Evolutionary conservation across 2,888 invertebrate species (phyloP), one percentile per base, ranked within the genome.

Genomic region (Smittia aterrima): DNA sequence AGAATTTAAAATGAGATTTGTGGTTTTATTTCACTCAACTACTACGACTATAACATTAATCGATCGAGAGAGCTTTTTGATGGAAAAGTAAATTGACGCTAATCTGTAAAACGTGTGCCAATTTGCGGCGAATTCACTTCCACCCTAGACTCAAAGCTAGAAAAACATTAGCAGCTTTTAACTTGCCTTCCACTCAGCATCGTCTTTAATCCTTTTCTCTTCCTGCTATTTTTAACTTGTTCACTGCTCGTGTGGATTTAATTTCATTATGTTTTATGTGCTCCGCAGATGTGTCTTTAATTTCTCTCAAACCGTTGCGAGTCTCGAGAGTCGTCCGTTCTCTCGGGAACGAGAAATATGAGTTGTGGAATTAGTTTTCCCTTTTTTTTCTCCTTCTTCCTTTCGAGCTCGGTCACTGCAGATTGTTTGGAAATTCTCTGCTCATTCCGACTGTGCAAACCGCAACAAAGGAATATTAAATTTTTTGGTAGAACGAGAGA

Each of bases 261-360:
- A 72, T 72, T 62, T 62, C 72, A 72, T 72, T 38, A 72, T 58
- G 62, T 54, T 72, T 72, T 72, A 72, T 72, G 20, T 40, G 72
- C 70, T 54, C 16, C 54, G 54, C 72, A 72, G 72, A 72, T 72
- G 72, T 72, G 72, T 62, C 72, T 72, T 72, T 72, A 54, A 38
- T 54, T 32, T 62, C 22, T 22, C 58, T 22, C 18, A 47, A 47
- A 47, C 2, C 47, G 47, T 16, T 47, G n/a, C 9, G 4, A 47
- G 16, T 58, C 58, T 58, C 22, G 58, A 6, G 58, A 22, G 58
- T 22, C 40, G n/a, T 40, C 32, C 38, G 38, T 27, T 64, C 64
- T 16, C 64, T 27, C 25, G 27, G 16, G 64, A 22, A n/a, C 25
- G 22, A 25, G 27, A 24, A 64, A 64, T 24, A 64, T 64, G 64